Conservation (phyloP, 2,888 invertebrate genomes). For the Caenorhabditis sp. region DNA sequence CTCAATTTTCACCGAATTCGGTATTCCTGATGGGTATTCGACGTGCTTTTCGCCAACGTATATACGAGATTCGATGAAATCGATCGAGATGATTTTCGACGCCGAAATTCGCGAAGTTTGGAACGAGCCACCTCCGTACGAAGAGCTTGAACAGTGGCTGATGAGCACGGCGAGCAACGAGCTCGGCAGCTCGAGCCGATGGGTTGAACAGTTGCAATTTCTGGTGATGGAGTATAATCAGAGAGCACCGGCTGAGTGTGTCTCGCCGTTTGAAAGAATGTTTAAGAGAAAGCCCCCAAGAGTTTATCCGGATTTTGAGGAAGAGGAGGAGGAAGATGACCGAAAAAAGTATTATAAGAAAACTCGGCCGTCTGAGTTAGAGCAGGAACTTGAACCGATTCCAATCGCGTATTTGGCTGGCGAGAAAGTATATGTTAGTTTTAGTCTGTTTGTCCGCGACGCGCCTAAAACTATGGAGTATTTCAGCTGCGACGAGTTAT, state of each 20-base stretch:
- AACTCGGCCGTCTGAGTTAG: neutral
- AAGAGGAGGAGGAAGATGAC: slow-evolving; percentile 1
- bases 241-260: neutral
- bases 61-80: slow-evolving; percentile 36
- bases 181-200: slow-evolving; percentile 30
- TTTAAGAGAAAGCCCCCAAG: slow-evolving; percentile 40
- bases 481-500: slow-evolving; percentile 24
- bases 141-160: slow-evolving; percentile 18
- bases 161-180: slow-evolving; percentile 25
- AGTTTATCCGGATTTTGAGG: slow-evolving; percentile 15
- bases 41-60: slow-evolving; percentile 21
- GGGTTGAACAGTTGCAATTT: slow-evolving; percentile 44
- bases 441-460: slow-evolving; percentile 16
- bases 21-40: slow-evolving; percentile 47
- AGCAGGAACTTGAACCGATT: neutral
- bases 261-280: slow-evolving; percentile 30
- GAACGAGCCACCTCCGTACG: slow-evolving; percentile 37
- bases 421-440: slow-evolving; percentile 42
- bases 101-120: slow-evolving; percentile 41
- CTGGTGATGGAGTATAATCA: slow-evolving; percentile 45
- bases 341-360: neutral
- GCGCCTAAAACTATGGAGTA: slow-evolving; percentile 7
- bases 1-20: slow-evolving; percentile 43
- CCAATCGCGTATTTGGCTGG: slow-evolving; percentile 5
- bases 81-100: slow-evolving; percentile 31